phyloP scores from a whole-genome alignment of 2,888 invertebrate genomes.

The Biston betularia region DNA sequence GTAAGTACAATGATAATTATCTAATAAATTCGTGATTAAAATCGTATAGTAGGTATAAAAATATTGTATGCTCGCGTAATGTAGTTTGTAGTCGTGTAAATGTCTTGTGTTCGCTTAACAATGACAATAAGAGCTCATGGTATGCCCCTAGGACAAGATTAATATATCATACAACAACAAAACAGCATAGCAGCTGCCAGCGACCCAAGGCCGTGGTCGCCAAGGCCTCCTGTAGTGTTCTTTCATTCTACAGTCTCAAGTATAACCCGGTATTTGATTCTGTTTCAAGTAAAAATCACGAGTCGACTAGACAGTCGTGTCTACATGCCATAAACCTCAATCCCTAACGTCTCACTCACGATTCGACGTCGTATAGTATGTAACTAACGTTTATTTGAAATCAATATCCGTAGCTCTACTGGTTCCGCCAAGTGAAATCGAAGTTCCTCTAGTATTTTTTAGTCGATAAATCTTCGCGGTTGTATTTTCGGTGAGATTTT shows the following conservation, averaged over 20 bases:
- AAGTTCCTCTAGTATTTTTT: slow-evolving; percentile 13
- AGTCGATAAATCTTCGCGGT: not conserved
- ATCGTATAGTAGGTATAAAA: too few relatives aligned
- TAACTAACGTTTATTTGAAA: slow-evolving; percentile 33
- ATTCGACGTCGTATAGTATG: slow-evolving; percentile 11
- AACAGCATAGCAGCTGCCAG: not conserved
- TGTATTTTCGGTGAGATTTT: not conserved
- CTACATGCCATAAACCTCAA: slow-evolving; percentile 8
- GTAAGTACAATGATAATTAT: too few relatives aligned
- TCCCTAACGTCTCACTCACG: slow-evolving; percentile 21
- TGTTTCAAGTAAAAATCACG: slow-evolving; percentile 7
- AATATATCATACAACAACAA: not conserved
- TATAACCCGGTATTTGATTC: not conserved
- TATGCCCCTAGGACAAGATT: not conserved
- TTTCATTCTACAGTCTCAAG: not conserved
- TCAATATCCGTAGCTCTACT: slow-evolving; percentile 34
- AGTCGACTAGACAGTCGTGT: slow-evolving; percentile 12
- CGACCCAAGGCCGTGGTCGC: not conserved
- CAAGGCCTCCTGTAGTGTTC: not conserved
- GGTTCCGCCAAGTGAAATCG: slow-evolving; percentile 36
- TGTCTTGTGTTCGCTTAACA: too few relatives aligned
- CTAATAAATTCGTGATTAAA: too few relatives aligned
- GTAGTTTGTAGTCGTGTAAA: too few relatives aligned
- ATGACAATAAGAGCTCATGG: too few relatives aligned
- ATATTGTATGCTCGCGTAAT: too few relatives aligned